Conservation (phyloP, 1,140 invertebrate genomes). For the Pseudomyrmex gracilis region DNA sequence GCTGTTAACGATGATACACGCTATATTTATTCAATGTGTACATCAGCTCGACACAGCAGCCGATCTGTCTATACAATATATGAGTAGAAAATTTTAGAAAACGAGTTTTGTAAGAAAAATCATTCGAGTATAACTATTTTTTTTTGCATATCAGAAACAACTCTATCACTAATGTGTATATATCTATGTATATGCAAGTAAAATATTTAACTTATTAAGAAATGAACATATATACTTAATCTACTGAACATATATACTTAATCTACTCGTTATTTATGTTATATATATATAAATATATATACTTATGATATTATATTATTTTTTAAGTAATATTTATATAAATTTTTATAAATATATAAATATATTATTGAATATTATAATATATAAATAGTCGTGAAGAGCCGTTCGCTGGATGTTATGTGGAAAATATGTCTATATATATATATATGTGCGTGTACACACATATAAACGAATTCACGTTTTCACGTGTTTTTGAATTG, state of each 20-base stretch:
- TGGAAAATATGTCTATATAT: too few species aligned
- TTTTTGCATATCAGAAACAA: slow-evolving; percentile 44
- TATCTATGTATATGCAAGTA: too few species aligned
- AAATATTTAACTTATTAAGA: background rate
- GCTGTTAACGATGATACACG: slow-evolving; percentile 72
- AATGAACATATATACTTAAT: background rate
- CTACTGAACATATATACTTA: background rate
- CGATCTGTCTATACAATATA: slow-evolving; percentile 41
- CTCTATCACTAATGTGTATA: slow-evolving; percentile 32
- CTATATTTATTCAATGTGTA: slow-evolving; percentile 57
- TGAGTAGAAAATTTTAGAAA: slow-evolving; percentile 49
- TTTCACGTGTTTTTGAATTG: too few species aligned
- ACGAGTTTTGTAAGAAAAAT: slow-evolving; percentile 46
- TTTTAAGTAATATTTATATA: background rate
- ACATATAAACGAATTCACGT: too few species aligned
- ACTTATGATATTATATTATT: background rate
- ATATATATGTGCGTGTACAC: too few species aligned
- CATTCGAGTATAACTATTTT: slow-evolving; percentile 27
- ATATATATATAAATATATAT: too few species aligned
- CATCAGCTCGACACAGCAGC: slow-evolving; percentile 20
- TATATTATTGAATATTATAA: too few species aligned
- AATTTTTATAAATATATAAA: too few species aligned
- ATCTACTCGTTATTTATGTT: background rate
- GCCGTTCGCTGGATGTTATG: too few species aligned
- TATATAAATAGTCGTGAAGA: too few species aligned